phyloP scores from a whole-genome alignment of 2,888 invertebrate genomes.

The Stegana nigrithorax region DNA sequence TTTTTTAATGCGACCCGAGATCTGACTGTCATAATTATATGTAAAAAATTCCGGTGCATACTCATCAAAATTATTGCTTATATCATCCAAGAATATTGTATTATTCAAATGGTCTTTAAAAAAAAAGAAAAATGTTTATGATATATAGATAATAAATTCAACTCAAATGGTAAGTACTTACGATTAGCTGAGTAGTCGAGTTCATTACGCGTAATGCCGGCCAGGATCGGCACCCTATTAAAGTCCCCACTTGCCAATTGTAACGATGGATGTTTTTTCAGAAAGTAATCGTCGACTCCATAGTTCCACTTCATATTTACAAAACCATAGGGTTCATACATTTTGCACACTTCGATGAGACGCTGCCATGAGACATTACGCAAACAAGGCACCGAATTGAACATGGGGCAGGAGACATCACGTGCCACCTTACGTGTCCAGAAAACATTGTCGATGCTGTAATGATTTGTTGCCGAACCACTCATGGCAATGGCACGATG shows the following conservation, averaged over 20 bases:
- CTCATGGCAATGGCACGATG: slow-evolving; percentile 78
- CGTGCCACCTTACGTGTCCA: slow-evolving; percentile 74
- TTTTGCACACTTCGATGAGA: slow-evolving; percentile 43
- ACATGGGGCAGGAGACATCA: slow-evolving; percentile 72
- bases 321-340: slow-evolving; percentile 52
- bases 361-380: slow-evolving; percentile 46
- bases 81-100: slow-evolving; percentile 48
- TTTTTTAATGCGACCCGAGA: slow-evolving; percentile 30
- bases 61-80: slow-evolving; percentile 46
- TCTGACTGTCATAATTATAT: slow-evolving; percentile 34
- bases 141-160: background rate
- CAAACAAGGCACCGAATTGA: slow-evolving; percentile 72
- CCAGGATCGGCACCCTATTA: slow-evolving; percentile 73
- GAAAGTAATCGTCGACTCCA: slow-evolving; percentile 75
- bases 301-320: slow-evolving; percentile 61
- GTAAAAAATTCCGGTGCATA: slow-evolving; percentile 66
- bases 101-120: slow-evolving; percentile 42
- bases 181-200: slow-evolving; percentile 62
- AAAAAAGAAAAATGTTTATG: background rate
- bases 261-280: slow-evolving; percentile 71
- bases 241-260: slow-evolving; percentile 71
- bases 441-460: slow-evolving; percentile 68
- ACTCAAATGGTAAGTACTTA: no score
- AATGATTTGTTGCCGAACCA: slow-evolving; percentile 72
- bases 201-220: slow-evolving; percentile 75